Conservation (phyloP, 2,113 vertebrate species). For the Myotis lucifugus region DNA sequence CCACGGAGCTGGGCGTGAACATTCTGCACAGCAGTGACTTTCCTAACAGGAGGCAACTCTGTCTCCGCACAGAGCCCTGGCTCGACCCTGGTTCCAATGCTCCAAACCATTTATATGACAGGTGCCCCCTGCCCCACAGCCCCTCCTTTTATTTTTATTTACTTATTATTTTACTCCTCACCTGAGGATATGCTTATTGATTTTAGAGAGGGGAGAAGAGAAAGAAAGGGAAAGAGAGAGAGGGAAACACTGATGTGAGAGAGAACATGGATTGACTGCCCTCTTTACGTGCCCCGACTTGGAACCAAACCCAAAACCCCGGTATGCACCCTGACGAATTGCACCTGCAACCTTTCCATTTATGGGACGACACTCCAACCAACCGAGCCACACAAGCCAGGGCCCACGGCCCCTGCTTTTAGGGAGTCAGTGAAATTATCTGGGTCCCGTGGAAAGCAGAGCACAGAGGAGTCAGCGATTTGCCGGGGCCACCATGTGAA, state of each 20-base stretch:
- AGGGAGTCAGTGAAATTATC: neutral
- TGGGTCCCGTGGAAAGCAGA: neutral
- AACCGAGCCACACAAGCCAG: no score
- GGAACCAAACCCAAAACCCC: neutral
- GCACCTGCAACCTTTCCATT: neutral
- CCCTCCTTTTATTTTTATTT: neutral
- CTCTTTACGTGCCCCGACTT: neutral
- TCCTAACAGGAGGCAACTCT: neutral
- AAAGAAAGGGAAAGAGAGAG: neutral
- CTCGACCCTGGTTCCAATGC: neutral
- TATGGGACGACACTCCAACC: neutral
- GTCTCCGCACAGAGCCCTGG: rapidly evolving
- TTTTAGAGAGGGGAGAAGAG: neutral
- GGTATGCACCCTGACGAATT: neutral
- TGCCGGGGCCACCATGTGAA: neutral
- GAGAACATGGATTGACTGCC: neutral
- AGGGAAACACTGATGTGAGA: neutral
- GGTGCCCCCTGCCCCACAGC: neutral
- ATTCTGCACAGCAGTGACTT: neutral
- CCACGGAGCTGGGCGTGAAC: neutral
- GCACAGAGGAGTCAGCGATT: neutral
- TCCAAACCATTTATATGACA: neutral
- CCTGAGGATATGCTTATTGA: neutral
- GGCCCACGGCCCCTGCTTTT: neutral
- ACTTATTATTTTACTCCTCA: neutral